These are phyloP conservation scores for Ophion obscuratus DNA, from an alignment of 2,888 invertebrate species.

Conservation along the genomic window DNA sequence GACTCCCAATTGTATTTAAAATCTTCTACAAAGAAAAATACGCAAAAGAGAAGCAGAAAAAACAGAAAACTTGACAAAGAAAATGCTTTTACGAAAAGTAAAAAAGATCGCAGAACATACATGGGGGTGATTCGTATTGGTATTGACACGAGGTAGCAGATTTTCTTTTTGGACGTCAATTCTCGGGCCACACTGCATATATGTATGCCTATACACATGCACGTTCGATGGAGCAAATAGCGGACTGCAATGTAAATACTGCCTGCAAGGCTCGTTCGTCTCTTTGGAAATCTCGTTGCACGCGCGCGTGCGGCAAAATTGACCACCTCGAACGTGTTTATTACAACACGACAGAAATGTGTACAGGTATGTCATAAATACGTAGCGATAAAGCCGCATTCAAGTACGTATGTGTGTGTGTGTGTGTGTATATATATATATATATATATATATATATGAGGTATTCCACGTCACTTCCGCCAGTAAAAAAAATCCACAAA, in stretches of 20 bases:
- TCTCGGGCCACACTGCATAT: neutral
- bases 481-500: too few species aligned
- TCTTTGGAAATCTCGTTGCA: slow-evolving; percentile 28
- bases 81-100: too few species aligned
- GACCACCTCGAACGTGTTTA: slow-evolving; percentile 31
- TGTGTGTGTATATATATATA: neutral
- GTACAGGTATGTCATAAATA: neutral
- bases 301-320: slow-evolving; percentile 28
- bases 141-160: too few species aligned
- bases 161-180: too few species aligned
- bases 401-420: neutral
- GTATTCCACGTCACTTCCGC: too few species aligned
- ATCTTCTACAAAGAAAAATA: too few species aligned
- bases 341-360: slow-evolving; percentile 22
- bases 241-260: slow-evolving; percentile 22
- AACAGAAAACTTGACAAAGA: too few species aligned
- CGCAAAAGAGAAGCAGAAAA: too few species aligned
- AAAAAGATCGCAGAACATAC: too few species aligned
- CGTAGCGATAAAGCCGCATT: neutral
- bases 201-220: neutral
- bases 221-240: slow-evolving; percentile 23
- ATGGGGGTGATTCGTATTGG: too few species aligned
- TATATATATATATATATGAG: neutral
- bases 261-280: neutral
- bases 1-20: too few species aligned